Evolutionary conservation across 2,797 vertebrate genomes (phyloP), one percentile per base, ranked within the genome.

Genomic region (Mergus octosetaceus): DNA sequence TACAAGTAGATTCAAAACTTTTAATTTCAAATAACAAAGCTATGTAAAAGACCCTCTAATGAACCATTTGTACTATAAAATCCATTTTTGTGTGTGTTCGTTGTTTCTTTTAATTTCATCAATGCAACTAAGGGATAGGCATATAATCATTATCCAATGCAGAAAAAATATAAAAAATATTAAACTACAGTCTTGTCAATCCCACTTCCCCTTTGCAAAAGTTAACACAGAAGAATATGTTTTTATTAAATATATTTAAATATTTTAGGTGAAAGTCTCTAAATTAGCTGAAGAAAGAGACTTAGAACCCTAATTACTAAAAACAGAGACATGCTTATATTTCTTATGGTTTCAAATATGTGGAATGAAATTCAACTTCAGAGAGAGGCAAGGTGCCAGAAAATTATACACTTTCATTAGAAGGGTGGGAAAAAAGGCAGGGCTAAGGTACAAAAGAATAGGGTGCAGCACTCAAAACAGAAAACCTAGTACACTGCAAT

Each of bases 341-440:
- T 86, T 72, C 25, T 38, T 64, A 90, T 2, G 36, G 49, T 74
- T 91, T 83, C 85, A 87, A 79, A 70, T 24, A 65, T 0, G 45
- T 38, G 75, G 74, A 89, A 79, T 22, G 28, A 88, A 89, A 95
- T 69, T 34, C 69, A 72, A 10, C 45, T 74, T 93, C 73, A 68
- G 86, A 87, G 56, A 36, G 39, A 74, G 85, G 88, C 32, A 61
- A 1, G 4, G 32, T 71, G 92, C 94, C 94, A 97, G 91, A 66
- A 93, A 92, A 93, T 79, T 94, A 92, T 34, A 85, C 34, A 49
- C 71, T 72, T 91, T 61, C 70, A 76, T 92, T 94, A 82, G 79
- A 81, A 84, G 89, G 85, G 89, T 87, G 93, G 91, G 87, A 90
- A 90, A 84, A 86, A 91, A 97, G 87, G 90, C 88, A 95, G 91